Conservation (phyloP, 2,888 invertebrate genomes). For the Aproaerema taeniolella region DNA sequence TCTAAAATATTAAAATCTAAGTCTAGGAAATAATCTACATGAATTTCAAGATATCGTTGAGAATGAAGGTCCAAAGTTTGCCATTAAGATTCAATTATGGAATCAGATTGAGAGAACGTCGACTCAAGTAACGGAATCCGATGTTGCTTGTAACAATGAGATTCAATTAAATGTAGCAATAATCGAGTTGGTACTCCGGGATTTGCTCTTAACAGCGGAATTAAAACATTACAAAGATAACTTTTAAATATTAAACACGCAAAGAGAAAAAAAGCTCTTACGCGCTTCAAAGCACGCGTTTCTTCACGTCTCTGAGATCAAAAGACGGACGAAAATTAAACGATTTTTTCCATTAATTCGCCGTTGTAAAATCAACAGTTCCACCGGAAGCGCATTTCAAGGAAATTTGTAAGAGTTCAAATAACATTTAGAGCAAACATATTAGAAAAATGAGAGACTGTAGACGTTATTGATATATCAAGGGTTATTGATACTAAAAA, state of each 20-base stretch:
- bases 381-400: conserved; percentile 8
- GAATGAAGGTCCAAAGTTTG: conserved; percentile 31
- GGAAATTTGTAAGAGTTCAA: conserved; percentile 3
- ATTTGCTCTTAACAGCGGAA: conserved; percentile 25
- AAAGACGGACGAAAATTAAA: conserved; percentile 19
- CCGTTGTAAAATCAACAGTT: conserved; percentile 11
- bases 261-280: conserved; percentile 12
- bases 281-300: conserved; percentile 26
- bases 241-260: conserved; percentile 14
- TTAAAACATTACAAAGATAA: neutral
- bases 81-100: conserved; percentile 39
- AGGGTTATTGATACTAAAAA: too few species aligned
- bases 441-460: too few species aligned
- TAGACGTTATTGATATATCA: too few species aligned
- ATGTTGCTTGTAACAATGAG: conserved; percentile 26
- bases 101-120: conserved; percentile 31
- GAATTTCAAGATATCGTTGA: too few species aligned
- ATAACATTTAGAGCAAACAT: conserved; percentile 3
- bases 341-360: conserved; percentile 22
- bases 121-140: conserved; percentile 22
- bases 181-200: conserved; percentile 32
- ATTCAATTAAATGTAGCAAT: conserved; percentile 39
- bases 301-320: conserved; percentile 28
- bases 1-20: too few species aligned
- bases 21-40: too few species aligned